Evolutionary conservation across 2,888 invertebrate species (phyloP), one percentile per base, ranked within the genome.

Genomic region (Rambutsinella grinnellia): DNA sequence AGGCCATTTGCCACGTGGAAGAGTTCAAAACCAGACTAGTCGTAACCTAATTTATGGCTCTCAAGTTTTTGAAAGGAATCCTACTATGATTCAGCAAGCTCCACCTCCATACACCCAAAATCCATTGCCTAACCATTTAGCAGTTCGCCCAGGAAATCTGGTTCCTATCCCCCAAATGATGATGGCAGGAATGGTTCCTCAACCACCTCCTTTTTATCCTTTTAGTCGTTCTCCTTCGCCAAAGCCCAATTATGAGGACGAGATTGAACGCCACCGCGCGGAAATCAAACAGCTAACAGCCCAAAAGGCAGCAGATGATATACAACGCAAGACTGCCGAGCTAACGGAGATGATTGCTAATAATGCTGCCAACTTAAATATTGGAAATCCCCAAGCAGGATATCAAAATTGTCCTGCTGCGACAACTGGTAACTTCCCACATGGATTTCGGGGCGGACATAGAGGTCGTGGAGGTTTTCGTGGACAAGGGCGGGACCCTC

Each of bases 61-160:
- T 8, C 3, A 8, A 49, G n/a, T 13, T 49, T 26, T n/a, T 23
- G 8, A 23, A 47, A 3, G n/a, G 1, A n/a, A n/a, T n/a, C 10
- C 5, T 15, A 24, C 24, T 8, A 15, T 19, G 46, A 15, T 57
- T 19, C 21, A 65, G 13, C 57, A 44, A 15, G 46, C 70, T 15
- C 77, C 77, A 8, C 72, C 72, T 2, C 72, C 78, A 0, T 74
- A 78, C 44, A 54, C 72, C 13, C 54, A 69, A 17, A 63, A n/a
- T 26, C 77, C 71, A 5, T 28, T 44, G 8, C 65, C 69, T 17
- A 53, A 27, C 23, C 53, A 76, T 56, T 58, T 58, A n/a, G 24
- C 67, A 13, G 17, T 28, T n/a, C 15, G 1, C 26, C 24, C 56
- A 15, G 56, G 44, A 24, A 49, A n/a, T 13, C 23, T 1, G 2